Evolutionary conservation across 2,797 vertebrate species (phyloP), one percentile per base, ranked within the genome.

Genomic region (Remorina albescens): DNA sequence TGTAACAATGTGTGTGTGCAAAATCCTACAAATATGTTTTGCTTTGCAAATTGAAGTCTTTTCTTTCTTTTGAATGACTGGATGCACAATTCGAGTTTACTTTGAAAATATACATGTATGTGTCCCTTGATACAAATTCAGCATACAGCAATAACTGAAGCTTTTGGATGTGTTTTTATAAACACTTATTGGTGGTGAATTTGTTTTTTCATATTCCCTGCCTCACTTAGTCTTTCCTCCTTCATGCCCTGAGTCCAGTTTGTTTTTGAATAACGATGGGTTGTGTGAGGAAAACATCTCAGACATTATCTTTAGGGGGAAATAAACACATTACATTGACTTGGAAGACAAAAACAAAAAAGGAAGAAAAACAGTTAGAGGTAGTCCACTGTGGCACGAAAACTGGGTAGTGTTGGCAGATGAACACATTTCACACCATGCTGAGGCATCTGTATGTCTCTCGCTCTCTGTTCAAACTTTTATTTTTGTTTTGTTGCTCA

Each of bases 311-410:
- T 92, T 90, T 80, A 39, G 83, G 81, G 88, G 83, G 78, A 86
- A 87, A 91, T 92, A 93, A 94, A 88, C 89, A 91, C 83, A 86
- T 90, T 84, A 76, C 83, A 86, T 90, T 84, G 78, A 86, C 81
- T 86, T 93, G 91, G 83, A 93, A 84, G 77, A 68, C 77, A 93
- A 93, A 84, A 76, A 69, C 76, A 86, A 58, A 63, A 75, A 71
- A 6, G 44, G 62, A 75, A 68, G 66, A 70, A 56, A 71, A 81
- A 81, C 77, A 81, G 87, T 89, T 89, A 77, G 82, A 83, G 81
- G 79, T 86, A 90, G 88, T 90, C 82, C 81, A 87, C 74, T 74
- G 80, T 67, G 55, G 55, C 76, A 82, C 76, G 72, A 78, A 79
- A 81, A 59, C 81, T 78, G 67, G 78, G 81, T 81, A 84, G 83